Evolutionary conservation across 2,888 invertebrate species (phyloP).

Genomic region (Drosophila gaucha): DNA sequence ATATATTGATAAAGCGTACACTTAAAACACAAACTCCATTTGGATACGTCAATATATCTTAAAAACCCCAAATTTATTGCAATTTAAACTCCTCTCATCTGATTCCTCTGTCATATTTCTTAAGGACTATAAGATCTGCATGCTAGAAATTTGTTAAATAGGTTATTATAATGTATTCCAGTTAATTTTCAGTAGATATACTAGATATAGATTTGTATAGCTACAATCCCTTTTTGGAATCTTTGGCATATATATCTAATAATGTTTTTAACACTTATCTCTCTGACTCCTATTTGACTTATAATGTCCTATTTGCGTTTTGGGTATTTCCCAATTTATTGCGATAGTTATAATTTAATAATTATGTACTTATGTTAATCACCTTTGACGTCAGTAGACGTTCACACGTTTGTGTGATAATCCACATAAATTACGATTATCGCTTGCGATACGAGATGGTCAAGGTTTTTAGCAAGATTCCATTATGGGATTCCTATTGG

Average conservation of each 20-base stretch:
- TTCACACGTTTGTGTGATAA: not conserved
- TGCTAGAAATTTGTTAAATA: too few relatives aligned
- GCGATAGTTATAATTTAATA: slow-evolving; percentile 21
- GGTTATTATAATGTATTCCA: too few relatives aligned
- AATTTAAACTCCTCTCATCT: too few relatives aligned
- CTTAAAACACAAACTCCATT: too few relatives aligned
- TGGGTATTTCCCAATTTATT: not conserved
- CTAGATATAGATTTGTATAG: too few relatives aligned
- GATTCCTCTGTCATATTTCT: too few relatives aligned
- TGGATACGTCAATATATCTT: too few relatives aligned
- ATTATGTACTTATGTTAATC: slow-evolving; percentile 26
- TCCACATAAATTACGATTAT: slow-evolving; percentile 42
- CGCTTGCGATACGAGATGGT: slow-evolving; percentile 27
- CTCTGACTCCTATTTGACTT: not conserved
- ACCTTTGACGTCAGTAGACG: slow-evolving; percentile 43
- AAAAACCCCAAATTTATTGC: too few relatives aligned
- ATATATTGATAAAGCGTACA: too few relatives aligned
- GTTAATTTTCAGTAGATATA: too few relatives aligned
- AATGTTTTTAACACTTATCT: not conserved
- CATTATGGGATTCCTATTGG: slow-evolving; percentile 25
- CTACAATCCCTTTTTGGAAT: too few relatives aligned
- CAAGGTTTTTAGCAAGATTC: slow-evolving; percentile 9
- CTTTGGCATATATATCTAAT: not conserved
- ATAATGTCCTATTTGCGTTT: not conserved
- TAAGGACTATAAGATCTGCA: too few relatives aligned